Evolutionary conservation across 2,888 invertebrate genomes (phyloP).

Genomic region (Cheilosia impressa): DNA sequence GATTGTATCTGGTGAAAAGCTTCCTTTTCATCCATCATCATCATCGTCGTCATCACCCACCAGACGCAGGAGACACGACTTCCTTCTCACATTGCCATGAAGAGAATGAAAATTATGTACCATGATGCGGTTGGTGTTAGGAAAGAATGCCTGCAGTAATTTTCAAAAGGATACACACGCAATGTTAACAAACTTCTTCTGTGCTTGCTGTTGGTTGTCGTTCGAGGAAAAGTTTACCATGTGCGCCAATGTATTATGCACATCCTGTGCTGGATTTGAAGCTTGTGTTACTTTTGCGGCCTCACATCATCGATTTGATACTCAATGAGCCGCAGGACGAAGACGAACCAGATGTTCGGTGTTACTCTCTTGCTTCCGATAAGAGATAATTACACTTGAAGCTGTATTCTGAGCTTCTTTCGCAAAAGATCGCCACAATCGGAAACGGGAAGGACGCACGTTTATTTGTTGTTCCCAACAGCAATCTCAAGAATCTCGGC

Average conservation of each 20-base stretch:
- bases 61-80: conserved; percentile 9
- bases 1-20: conserved; percentile 68
- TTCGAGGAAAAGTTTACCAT: conserved; percentile 35
- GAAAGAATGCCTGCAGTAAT: conserved; percentile 69
- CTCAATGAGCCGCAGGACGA: conserved; percentile 50
- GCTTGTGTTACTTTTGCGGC: conserved; percentile 36
- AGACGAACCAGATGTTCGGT: neutral
- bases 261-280: conserved; percentile 27
- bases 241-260: conserved; percentile 21
- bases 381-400: conserved; percentile 39
- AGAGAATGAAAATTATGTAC: conserved; percentile 52
- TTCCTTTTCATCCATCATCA: conserved; percentile 42
- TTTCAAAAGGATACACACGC: conserved; percentile 68
- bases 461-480: neutral
- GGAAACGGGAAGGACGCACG: neutral
- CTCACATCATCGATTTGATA: conserved; percentile 65
- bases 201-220: conserved; percentile 22
- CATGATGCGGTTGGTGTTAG: conserved; percentile 43
- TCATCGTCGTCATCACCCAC: neutral
- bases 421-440: conserved; percentile 13
- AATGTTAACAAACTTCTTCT: conserved; percentile 46
- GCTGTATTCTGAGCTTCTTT: conserved; percentile 11
- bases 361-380: conserved; percentile 7
- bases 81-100: conserved; percentile 10
- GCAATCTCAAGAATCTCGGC: conserved; percentile 4